Evolutionary conservation across 2,888 invertebrate genomes (phyloP).

Genomic region (Galerucella calmariensis): DNA sequence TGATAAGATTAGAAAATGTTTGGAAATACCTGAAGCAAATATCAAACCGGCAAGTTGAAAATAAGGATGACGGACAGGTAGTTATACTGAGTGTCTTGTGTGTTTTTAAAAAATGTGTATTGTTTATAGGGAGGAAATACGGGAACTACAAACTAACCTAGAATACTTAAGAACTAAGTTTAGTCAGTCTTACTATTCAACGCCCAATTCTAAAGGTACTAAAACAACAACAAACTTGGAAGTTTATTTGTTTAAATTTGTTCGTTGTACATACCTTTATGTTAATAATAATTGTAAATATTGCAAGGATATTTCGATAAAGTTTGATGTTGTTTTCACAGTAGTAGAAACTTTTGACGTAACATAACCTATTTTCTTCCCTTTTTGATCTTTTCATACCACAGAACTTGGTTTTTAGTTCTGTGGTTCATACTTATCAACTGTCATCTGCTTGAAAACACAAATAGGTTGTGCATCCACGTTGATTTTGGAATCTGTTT

Average conservation of each 20-base stretch:
- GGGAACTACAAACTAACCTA: constrained; percentile 84
- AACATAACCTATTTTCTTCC: too few species aligned
- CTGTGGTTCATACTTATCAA: too few species aligned
- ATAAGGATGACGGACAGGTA: constrained; percentile 49
- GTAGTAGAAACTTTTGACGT: too few species aligned
- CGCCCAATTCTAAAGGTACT: constrained; percentile 57
- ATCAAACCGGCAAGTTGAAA: constrained; percentile 47
- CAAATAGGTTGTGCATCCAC: too few species aligned
- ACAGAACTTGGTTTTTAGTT: too few species aligned
- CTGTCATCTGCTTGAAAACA: too few species aligned
- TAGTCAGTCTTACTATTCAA: constrained; percentile 57
- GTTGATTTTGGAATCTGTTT: too few species aligned
- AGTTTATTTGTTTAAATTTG: too few species aligned
- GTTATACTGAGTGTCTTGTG: constrained; percentile 28
- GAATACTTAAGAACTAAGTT: constrained; percentile 70
- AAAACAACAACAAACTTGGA: background rate
- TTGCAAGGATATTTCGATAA: background rate
- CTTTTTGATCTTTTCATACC: too few species aligned
- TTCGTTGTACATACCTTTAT: too few species aligned
- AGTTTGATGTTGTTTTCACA: background rate
- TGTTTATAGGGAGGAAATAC: constrained; percentile 79
- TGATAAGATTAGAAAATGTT: constrained; percentile 71
- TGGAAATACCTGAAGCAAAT: constrained; percentile 72
- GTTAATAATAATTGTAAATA: background rate
- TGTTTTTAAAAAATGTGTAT: constrained; percentile 56